Conservation (phyloP, 2,113 vertebrate species). For the Hystrix brachyura region DNA sequence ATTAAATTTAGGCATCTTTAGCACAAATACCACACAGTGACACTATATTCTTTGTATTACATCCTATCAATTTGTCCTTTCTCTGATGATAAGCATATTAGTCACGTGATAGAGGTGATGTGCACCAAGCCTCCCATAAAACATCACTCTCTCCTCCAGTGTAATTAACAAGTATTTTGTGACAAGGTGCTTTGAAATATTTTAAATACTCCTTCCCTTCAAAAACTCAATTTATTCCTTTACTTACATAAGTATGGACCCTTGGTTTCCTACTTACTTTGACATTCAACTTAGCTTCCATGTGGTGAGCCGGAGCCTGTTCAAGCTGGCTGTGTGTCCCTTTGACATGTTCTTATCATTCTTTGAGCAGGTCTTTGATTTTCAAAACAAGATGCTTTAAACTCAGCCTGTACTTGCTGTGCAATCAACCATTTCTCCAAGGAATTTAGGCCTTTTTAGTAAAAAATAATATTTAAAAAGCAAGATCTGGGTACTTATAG, state of each 20-base stretch:
- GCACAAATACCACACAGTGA: constrained; percentile 26
- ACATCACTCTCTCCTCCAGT: not conserved
- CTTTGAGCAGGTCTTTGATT: not conserved
- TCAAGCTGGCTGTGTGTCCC: not conserved
- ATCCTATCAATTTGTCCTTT: not conserved
- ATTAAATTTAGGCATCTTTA: not conserved
- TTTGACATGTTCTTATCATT: not conserved
- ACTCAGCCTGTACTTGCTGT: not conserved
- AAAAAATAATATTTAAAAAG: constrained; percentile 5
- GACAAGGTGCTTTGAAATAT: not conserved
- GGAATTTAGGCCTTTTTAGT: not conserved
- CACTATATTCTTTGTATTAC: not conserved
- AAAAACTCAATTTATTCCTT: constrained; percentile 16
- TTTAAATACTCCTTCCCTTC: not conserved
- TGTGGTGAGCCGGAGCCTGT: not conserved
- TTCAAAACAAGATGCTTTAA: not conserved
- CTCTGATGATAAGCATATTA: not conserved
- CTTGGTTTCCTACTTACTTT: not conserved
- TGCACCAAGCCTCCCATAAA: not conserved
- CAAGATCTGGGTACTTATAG: not conserved
- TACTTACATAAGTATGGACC: not conserved
- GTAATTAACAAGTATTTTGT: not conserved
- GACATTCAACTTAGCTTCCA: not conserved
- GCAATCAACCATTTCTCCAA: constrained; percentile 11
- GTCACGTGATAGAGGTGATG: not conserved